Evolutionary conservation across 2,888 invertebrate species (phyloP).

Genomic region (Nebria brevicollis): DNA sequence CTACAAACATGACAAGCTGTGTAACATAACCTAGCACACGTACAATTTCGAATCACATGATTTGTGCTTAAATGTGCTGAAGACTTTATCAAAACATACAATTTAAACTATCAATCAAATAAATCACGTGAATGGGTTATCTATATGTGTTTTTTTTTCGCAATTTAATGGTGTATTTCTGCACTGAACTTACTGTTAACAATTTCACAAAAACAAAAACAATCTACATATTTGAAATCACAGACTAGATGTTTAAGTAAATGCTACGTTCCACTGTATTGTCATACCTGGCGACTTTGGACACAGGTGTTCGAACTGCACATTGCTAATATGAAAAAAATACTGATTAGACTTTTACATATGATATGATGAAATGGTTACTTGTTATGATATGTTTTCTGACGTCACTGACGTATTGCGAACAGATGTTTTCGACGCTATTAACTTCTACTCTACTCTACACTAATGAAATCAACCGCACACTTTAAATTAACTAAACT

Average conservation of each 20-base stretch:
- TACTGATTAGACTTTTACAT: not conserved
- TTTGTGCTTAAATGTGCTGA: too few species aligned
- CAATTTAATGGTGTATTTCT: not conserved
- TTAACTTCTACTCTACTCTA: not conserved
- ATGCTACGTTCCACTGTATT: not conserved
- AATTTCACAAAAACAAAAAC: not conserved
- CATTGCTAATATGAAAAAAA: not conserved
- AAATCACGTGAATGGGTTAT: not conserved
- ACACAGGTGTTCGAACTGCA: not conserved
- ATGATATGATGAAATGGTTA: not conserved
- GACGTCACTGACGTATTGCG: not conserved
- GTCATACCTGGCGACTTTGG: not conserved
- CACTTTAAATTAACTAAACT: not conserved
- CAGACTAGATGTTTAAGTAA: not conserved
- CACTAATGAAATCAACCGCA: not conserved
- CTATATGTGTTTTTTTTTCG: not conserved
- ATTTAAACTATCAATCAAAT: not conserved
- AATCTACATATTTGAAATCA: not conserved
- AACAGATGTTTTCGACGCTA: not conserved
- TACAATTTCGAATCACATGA: too few species aligned
- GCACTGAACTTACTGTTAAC: not conserved
- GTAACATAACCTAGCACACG: not conserved
- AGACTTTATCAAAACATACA: too few species aligned
- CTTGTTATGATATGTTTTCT: not conserved
- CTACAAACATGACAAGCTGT: not conserved